Conservation (phyloP, 2,797 vertebrate genomes). For the Liasis olivaceus region DNA sequence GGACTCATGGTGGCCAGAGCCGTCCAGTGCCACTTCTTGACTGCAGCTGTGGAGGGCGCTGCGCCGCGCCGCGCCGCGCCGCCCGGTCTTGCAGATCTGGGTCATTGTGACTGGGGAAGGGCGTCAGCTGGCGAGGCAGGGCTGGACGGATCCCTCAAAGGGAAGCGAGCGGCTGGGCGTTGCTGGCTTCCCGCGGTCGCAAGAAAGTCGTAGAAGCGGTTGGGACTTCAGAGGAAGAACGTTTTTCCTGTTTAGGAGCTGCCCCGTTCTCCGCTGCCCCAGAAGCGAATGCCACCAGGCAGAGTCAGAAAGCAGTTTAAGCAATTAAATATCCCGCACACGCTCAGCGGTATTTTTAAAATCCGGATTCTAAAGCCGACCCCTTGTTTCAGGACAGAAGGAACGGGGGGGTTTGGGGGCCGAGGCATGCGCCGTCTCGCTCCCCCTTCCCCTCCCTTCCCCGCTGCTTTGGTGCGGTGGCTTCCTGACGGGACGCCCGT, state of each 20-base stretch:
- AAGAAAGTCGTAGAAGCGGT: background rate
- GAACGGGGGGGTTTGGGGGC: background rate
- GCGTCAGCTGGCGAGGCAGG: background rate
- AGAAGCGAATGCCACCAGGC: background rate
- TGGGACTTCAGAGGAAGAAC: background rate
- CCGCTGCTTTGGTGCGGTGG: background rate
- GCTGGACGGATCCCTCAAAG: background rate
- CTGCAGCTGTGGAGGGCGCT: background rate
- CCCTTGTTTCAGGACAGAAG: background rate
- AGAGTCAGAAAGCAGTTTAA: background rate
- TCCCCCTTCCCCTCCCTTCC: background rate
- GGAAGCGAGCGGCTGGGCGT: background rate
- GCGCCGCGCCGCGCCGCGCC: background rate
- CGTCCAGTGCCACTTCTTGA: background rate
- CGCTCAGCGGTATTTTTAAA: background rate
- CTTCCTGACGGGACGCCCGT: background rate
- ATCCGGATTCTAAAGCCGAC: background rate
- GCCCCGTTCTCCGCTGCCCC: background rate
- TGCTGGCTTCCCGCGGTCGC: background rate
- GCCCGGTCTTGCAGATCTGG: background rate
- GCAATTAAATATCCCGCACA: background rate
- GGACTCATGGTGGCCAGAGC: background rate
- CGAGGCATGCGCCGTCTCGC: background rate
- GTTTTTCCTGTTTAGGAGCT: background rate
- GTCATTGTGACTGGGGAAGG: conserved; percentile 11